phyloP scores from a whole-genome alignment of 2,113 vertebrate species.

The Dicentrarchus labrax region DNA sequence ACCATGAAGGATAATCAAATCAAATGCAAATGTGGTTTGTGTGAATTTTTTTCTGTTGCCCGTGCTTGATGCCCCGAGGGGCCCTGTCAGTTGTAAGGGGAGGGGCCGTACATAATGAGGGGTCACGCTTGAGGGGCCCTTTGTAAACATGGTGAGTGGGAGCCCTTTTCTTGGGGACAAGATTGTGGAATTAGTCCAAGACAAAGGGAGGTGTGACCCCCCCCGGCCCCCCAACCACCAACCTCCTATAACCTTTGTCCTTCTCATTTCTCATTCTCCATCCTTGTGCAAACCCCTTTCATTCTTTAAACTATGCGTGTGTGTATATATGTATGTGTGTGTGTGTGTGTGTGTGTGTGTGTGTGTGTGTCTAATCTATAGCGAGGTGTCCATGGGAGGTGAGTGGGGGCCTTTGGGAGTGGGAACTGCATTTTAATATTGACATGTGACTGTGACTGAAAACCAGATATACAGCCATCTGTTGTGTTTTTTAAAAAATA shows the following conservation, averaged over 20 bases:
- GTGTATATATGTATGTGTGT: background rate
- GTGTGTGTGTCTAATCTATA: background rate
- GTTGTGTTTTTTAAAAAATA: background rate
- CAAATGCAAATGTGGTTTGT: constrained; percentile 82
- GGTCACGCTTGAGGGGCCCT: constrained; percentile 79
- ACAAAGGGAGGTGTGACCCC: constrained; percentile 77
- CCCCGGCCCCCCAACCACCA: constrained; percentile 1
- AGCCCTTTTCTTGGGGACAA: constrained; percentile 76
- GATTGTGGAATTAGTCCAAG: constrained; percentile 81
- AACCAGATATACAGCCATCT: background rate
- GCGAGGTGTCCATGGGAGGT: constrained; percentile 4
- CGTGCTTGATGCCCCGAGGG: constrained; percentile 76
- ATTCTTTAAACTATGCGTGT: background rate
- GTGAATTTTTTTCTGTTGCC: constrained; percentile 66
- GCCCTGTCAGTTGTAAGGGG: constrained; percentile 76
- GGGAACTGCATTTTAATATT: constrained; percentile 33
- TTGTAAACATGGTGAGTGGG: constrained; percentile 76
- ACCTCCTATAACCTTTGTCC: constrained; percentile 26
- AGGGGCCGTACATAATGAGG: constrained; percentile 79
- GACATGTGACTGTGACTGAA: background rate
- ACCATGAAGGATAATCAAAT: constrained; percentile 84
- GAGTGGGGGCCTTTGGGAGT: background rate
- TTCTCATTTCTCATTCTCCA: constrained; percentile 23
- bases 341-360: background rate
- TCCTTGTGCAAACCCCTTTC: constrained; percentile 24